Percentiles rank a stretch among this genome's conserved stretches.
Evolutionary conservation across 2,888 invertebrate genomes (phyloP).

Genomic region (Sturmia bella): DNA sequence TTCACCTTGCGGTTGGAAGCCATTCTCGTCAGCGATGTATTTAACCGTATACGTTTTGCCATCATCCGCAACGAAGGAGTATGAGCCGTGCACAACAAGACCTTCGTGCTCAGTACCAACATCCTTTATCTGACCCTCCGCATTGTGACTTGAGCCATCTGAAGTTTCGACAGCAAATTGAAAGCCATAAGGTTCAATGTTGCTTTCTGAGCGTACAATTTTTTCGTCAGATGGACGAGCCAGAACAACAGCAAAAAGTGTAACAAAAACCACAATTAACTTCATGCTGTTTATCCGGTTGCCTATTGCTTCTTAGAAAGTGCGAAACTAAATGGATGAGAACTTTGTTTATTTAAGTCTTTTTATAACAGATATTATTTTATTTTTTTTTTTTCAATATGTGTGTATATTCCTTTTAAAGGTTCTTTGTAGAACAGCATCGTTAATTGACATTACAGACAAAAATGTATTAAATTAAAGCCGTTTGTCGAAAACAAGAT

Average conservation of each 20-base stretch:
- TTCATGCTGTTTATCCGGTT: slow-evolving; percentile 73
- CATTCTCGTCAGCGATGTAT: slow-evolving; percentile 80
- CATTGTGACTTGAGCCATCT: slow-evolving; percentile 82
- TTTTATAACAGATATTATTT: slow-evolving; percentile 66
- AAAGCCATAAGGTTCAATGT: slow-evolving; percentile 62
- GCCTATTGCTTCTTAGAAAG: slow-evolving; percentile 65
- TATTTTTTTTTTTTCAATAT: background rate
- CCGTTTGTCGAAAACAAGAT: background rate
- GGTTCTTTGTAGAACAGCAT: slow-evolving; percentile 36
- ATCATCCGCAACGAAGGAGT: slow-evolving; percentile 83
- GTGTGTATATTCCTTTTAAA: slow-evolving; percentile 4
- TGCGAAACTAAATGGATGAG: slow-evolving; percentile 69
- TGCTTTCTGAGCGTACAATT: slow-evolving; percentile 66
- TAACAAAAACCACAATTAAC: slow-evolving; percentile 72
- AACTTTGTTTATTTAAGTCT: slow-evolving; percentile 24
- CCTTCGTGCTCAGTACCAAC: slow-evolving; percentile 82
- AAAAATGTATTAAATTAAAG: background rate
- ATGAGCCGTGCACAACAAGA: slow-evolving; percentile 82
- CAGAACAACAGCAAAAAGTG: slow-evolving; percentile 73
- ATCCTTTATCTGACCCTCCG: slow-evolving; percentile 83
- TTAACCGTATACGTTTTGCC: slow-evolving; percentile 83
- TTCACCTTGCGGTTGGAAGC: slow-evolving; percentile 81
- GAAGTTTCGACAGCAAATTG: slow-evolving; percentile 80
- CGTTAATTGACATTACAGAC: background rate
- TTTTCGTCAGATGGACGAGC: slow-evolving; percentile 70